Base-by-base conservation (phyloP, 1,140 invertebrate genomes). In the Homalodisca vitripennis region DNA sequence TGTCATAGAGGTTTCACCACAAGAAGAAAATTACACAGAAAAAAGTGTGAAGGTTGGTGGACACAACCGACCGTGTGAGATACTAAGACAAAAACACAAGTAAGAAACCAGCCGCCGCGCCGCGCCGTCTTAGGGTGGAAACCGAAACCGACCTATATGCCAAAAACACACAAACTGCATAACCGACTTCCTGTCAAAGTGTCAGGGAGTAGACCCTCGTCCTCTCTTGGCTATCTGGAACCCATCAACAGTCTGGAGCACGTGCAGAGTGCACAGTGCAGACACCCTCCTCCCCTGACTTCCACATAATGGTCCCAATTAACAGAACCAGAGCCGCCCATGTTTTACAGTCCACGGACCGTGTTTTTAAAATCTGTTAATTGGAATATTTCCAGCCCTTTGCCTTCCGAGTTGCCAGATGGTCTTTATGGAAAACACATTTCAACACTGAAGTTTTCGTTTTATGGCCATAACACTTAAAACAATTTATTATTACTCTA, bases 351-450 rank as follows among this genome's bases (percentile, higher is more conserved):
- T 24, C 55, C 55, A 10, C 10, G n/a, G 27, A 10, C 6, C 6
- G 22, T 26, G 22, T 60, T 60, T n/a, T 60, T 22, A 60, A 60
- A 60, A 26, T 60, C 55, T 60, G 55, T 60, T 60, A 60, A 60
- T 60, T 60, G 29, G 55, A 22, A 22, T 60, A 30, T 27, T 27
- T 60, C 24, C 26, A 13, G 22, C n/a, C 14, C 48, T n/a, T n/a
- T n/a, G n/a, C n/a, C n/a, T n/a, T n/a, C n/a, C n/a, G n/a, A n/a
- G n/a, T n/a, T 41, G 2, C 3, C 55, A 60, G 55, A 60, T 60
- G 55, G 2, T 13, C 6, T 60, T 60, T 27, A 60, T 60, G 55
- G 26, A 53, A 53, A 41, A 41, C 34, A 41, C 34, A 17, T 41
- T 41, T 41, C 6, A 17, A 17, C n/a, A n/a, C n/a, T n/a, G n/a